Evolutionary conservation across 2,797 vertebrate species (phyloP), one percentile per base, ranked within the genome.

Genomic region (Pyrocephalus nanus): DNA sequence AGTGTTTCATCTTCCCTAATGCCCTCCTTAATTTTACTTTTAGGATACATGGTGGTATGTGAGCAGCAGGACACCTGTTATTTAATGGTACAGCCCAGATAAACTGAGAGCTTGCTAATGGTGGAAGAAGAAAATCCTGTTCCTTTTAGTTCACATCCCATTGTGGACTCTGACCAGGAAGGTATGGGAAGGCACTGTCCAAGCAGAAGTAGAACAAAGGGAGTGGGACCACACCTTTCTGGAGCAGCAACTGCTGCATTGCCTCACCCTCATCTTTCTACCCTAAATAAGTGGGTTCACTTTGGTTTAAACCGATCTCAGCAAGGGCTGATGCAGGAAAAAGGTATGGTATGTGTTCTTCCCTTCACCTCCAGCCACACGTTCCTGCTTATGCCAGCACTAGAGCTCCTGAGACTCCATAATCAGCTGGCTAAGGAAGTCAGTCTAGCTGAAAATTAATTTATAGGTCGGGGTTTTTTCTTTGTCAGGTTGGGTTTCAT

Each of bases 361-460:
- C 62, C 30, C 36, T 62, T 70, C 58, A 70, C 29, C 42, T 86
- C 50, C 61, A 91, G 75, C 47, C 38, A 69, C 60, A 30, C 0
- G 0, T 34, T 84, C 72, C 85, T 75, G 72, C 75, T 91, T 71
- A 74, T 40, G 61, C 38, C 58, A 84, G 72, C 73, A 72, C 34
- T 32, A 42, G 62, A 86, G 54, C 70, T 86, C 62, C 66, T 26
- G 66, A 92, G 94, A 86, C 18, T 8, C 22, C 25, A 34, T 53
- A 43, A 95, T 86, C 76, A 88, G 57, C n/a, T 84, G 45, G 42
- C 47, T 88, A n/a, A 93, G 43, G 18, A 94, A 95, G 58, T 58
- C 73, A 62, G 54, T 62, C 66, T 53, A 90, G 66, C 70, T 92
- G 79, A 84, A 95, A 93, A 93, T 93, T 94, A 86, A 94, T 78